Evolutionary conservation across 2,888 invertebrate genomes (phyloP), one percentile per base, ranked within the genome.

Genomic region (Hipparchia sbordonii): DNA sequence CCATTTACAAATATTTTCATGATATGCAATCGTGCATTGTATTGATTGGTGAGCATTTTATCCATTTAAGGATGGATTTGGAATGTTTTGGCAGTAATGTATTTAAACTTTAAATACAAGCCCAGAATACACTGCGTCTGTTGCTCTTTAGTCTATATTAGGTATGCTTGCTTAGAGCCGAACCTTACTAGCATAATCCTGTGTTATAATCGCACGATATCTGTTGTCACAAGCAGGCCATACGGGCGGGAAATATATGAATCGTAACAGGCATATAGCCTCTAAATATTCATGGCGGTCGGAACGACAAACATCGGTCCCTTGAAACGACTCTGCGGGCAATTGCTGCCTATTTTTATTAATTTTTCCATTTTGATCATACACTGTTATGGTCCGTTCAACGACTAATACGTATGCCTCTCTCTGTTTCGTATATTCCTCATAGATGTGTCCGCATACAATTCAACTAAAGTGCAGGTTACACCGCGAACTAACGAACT

Each of bases 281-380:
- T 81, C 83, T 87, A 86, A 89, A 89, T 89, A 89, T 89, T 88
- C 88, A 89, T 88, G 83, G 81, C 72, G 60, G 56, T 23, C 45
- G 61, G 54, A 70, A 62, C 70, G 54, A 62, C 33, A 13, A 54
- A 62, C 56, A 57, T 67, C 46, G 56, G 67, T 45, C 56, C 56
- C 67, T 54, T 56, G 67, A 10, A 67, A 67, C 45, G 67, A 56
- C 56, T 52, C 6, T 13, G 56, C 45, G 67, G 45, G 33, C 60
- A 61, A 60, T 71, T 68, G 65, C 51, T 60, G 54, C 6, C 13
- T 66, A 57, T 66, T 75, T 73, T 75, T 73, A 71, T 62, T 63
- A 70, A 54, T 67, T 74, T 74, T 72, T 56, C 63, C 65, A 70
- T 74, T 67, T 70, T 54, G 33, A 65, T 71, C 68, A 66, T 65